These are phyloP conservation scores for Hofmannophila pseudospretella DNA, from an alignment of 2,888 invertebrate genomes.

Conservation along the genomic window DNA sequence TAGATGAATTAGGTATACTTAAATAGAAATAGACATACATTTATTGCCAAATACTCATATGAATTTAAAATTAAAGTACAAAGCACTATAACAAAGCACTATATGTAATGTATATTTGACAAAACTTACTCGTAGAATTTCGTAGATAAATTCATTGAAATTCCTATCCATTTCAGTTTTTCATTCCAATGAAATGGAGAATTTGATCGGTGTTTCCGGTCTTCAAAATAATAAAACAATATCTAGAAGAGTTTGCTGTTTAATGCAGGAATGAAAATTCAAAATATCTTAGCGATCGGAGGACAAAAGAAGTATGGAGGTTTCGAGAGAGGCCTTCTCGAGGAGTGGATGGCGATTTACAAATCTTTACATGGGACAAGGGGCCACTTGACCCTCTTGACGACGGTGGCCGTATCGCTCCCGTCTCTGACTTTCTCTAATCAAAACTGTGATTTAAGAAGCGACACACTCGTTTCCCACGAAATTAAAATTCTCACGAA, in stretches of 20 bases:
- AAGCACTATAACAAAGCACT: too few relatives aligned
- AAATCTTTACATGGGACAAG: slow-evolving; percentile 57
- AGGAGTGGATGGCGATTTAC: slow-evolving; percentile 56
- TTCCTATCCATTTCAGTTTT: slow-evolving; percentile 1
- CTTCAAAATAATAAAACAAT: too few relatives aligned
- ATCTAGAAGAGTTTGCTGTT: slow-evolving; percentile 6
- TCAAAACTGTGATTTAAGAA: slow-evolving; percentile 22
- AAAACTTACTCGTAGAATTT: too few relatives aligned
- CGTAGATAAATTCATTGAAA: not conserved
- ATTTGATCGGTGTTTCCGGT: too few relatives aligned
- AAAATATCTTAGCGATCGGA: slow-evolving; percentile 25
- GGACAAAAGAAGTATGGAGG: slow-evolving; percentile 44
- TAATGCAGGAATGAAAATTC: slow-evolving; percentile 13
- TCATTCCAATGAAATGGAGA: slow-evolving; percentile 3
- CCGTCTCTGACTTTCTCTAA: slow-evolving; percentile 26
- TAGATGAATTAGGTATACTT: too few relatives aligned
- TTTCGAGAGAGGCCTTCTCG: slow-evolving; percentile 37
- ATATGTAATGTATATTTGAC: too few relatives aligned
- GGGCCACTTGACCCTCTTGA: slow-evolving; percentile 52
- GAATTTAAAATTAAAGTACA: too few relatives aligned
- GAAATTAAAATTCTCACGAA: too few relatives aligned
- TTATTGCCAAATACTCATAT: too few relatives aligned
- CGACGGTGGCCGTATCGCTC: slow-evolving; percentile 25
- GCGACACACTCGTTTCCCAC: not conserved
- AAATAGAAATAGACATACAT: too few relatives aligned